Conservation (phyloP, 1,140 invertebrate species). For the Bacillus rossius region DNA sequence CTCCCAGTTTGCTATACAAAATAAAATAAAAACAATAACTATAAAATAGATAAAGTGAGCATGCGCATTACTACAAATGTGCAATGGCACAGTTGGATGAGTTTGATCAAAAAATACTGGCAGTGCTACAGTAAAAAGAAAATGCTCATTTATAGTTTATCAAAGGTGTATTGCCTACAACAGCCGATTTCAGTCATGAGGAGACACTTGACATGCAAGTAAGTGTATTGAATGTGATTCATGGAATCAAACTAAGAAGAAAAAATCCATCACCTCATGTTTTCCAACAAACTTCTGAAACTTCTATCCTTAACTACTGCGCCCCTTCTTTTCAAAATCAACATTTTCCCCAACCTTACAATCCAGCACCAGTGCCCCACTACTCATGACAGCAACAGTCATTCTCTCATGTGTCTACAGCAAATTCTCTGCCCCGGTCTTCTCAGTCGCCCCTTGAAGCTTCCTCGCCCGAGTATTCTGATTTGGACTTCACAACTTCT, state of each 20-base stretch:
- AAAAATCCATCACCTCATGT: not conserved
- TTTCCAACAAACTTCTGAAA: slow-evolving; percentile 11
- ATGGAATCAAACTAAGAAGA: slow-evolving; percentile 2
- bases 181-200: slow-evolving; percentile 14
- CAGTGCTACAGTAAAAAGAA: slow-evolving; percentile 5
- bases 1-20: too few species aligned
- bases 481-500: too few species aligned
- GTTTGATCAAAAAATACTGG: slow-evolving; percentile 8
- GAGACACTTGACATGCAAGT: slow-evolving; percentile 11
- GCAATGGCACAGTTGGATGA: too few species aligned
- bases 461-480: too few species aligned
- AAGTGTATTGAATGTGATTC: too few species aligned
- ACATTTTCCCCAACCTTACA: slow-evolving; percentile 9
- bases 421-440: too few species aligned
- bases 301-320: slow-evolving; percentile 4
- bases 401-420: too few species aligned
- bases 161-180: slow-evolving; percentile 15
- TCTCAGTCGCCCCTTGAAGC: too few species aligned
- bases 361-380: not conserved
- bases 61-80: too few species aligned
- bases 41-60: too few species aligned
- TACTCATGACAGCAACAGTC: too few species aligned
- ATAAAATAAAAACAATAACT: too few species aligned
- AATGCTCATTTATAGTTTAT: slow-evolving; percentile 17
- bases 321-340: slow-evolving; percentile 8